Base-by-base conservation (phyloP, 2,113 vertebrate genomes). In the Polypterus senegalus region DNA sequence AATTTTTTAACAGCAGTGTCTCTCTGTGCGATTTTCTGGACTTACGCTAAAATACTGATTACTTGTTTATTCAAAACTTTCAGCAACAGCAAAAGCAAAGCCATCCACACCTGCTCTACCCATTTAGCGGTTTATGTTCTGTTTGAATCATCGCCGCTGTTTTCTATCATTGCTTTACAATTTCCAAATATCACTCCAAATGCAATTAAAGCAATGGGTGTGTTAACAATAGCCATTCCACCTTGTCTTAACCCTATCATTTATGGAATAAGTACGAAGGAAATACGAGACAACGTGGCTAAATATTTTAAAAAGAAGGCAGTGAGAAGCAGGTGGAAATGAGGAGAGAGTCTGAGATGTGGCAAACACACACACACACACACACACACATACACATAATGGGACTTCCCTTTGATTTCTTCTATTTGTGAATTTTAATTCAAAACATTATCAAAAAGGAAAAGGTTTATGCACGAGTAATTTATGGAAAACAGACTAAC, bases 241-340 rank as follows among this genome's bases (percentile, higher is more conserved):
- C 68, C 68, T 44, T 66, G 63, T 3, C 61, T 69, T 9, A 69
- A 69, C 46, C 64, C 68, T 4, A 57, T 69, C 3, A 66, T 69
- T 9, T 67, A 70, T 9, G 62, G 69, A 4, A 56, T 67, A 9
- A 66, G 60, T 53, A 70, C 65, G 6, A 62, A 56, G 44, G 69
- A 67, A 48, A 70, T 70, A 7, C 45, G 69, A 49, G 61, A 9
- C 9, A 62, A 61, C 57, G 54, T 61, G 7, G 4, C 44, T 9
- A 54, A 61, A 61, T 49, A 10, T 47, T 57, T 58, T 52, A 5
- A 5, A 9, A 44, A 4, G 10, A 44, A 54, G 46, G 58, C 7
- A 1, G 9, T 27, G 27, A 27, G 27, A 27, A 27, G 27, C 27
- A 27, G 27, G 27, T 27, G 27, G 27, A 27, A 27, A 27, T 27